Base-by-base conservation (phyloP, 2,888 invertebrate species). In the Itoplectis maculator region DNA sequence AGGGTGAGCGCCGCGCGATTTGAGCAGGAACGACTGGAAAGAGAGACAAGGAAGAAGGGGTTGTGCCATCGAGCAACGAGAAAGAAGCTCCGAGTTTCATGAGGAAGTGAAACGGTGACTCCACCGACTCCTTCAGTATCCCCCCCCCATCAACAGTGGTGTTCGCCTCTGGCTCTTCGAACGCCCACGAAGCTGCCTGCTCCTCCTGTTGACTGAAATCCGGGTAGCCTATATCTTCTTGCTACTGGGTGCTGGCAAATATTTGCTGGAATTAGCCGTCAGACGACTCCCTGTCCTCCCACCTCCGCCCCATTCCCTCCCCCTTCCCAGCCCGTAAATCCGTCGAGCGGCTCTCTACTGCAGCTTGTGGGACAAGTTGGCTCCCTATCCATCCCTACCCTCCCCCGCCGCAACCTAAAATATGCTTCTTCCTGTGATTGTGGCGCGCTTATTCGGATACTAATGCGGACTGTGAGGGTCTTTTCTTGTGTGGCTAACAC, bases 261-360 rank as follows among this genome's bases (percentile, higher is more conserved):
- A 92, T 92, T 92, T 92, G 91, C 88, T 79, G 85, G 86, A 90
- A 90, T 90, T 88, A 89, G 87, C 88, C 87, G 86, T 87, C 86
- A 87, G 87, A 87, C 85, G 84, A 86, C 61, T 85, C 82, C 75
- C 29, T 5, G 3, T 5, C 29, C 29, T 5, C 29, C 29, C 29
- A 2, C 29, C 29, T 5, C 29, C 29, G 3, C 29, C 29, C 29
- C 29, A n/a, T n/a, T n/a, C n/a, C n/a, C n/a, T n/a, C 29, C 29
- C 29, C 29, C 29, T 29, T 29, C 29, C 5, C n/a, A 69, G 83
- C 81, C 23, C 84, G 84, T 81, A 85, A 84, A 82, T 84, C 77
- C 84, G 65, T 59, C 54, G 81, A 74, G 78, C 65, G 20, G 47
- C 66, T 74, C 66, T 74, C n/a, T 40, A 35, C 56, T 35, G 45